Base-by-base conservation (phyloP, 92 coral and sea anemone genomes). In the Zoanthus solanderi region DNA sequence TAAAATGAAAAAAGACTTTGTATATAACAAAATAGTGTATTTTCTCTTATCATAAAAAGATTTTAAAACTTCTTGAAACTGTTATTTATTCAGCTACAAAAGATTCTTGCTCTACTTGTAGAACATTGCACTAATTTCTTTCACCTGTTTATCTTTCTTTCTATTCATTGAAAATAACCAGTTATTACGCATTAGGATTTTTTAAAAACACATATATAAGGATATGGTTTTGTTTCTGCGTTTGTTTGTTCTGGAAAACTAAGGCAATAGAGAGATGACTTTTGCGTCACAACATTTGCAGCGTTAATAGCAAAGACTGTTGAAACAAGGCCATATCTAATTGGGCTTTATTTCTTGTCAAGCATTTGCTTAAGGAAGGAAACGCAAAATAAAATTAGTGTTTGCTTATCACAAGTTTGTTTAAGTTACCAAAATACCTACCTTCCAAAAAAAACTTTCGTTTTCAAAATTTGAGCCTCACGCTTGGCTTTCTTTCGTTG, bases 221-320 rank as follows among this genome's bases (percentile, higher is more conserved):
- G 12, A 47, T 30, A 66, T 13, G 46, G 34, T 66, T 81, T 68
- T 61, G 23, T 66, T 44, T 81, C 46, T 32, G 9, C 47, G 10
- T 18, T 3, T 81, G 23, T 81, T 81, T 81, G 85, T 81, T 66
- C 47, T 66, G 18, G 74, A 56, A 81, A 81, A 81, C 46, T 47
- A 66, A 81, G 67, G 13, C 74, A 15, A 46, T 81, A 42, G 76
- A 81, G 60, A 79, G 53, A 15, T 79, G 72, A 3, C 34, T 34
- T 34, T 32, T 15, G 18, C 56, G 79, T 79, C 53, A 42, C 72
- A n/a, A 7, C 34, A 66, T 11, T 81, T 37, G 50, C 18, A 60
- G 6, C 34, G 73, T 80, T 63, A 37, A 11, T 65, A 65, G 28
- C 30, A 53, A 61, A 16, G 18, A 61, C 58, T 17, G 58, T 18